A percentile compares a stretch with the other conserved stretches of the same genome.
phyloP scores from a whole-genome alignment of 2,888 invertebrate genomes.

The Auanema freiburgensis region DNA sequence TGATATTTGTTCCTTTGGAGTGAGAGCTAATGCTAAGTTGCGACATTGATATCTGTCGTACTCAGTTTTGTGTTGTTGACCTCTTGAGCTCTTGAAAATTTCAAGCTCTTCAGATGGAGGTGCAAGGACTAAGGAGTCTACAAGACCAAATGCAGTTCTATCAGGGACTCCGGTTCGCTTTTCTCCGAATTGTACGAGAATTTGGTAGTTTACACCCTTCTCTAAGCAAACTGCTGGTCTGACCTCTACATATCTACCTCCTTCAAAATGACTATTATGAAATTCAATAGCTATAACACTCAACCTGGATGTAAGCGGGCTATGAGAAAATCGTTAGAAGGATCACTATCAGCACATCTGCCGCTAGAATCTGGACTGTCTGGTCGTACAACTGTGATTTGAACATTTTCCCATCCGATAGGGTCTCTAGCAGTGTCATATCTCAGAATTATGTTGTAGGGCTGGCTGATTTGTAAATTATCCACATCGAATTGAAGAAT shows the following conservation, averaged over 20 bases:
- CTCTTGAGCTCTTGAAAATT: conserved; percentile 62
- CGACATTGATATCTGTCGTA: conserved; percentile 67
- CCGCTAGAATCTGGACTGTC: conserved; percentile 77
- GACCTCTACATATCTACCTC: conserved; percentile 75
- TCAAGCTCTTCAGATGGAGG: background rate
- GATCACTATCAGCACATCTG: conserved; percentile 78
- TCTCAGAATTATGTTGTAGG: conserved; percentile 59
- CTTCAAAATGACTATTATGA: conserved; percentile 20
- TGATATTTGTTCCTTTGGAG: conserved; percentile 38
- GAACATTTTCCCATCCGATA: conserved; percentile 72
- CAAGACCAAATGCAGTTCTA: background rate
- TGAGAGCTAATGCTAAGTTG: conserved; percentile 64
- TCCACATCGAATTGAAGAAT: conserved; percentile 83
- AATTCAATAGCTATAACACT: background rate
- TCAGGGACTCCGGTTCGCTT: conserved; percentile 68
- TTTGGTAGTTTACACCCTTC: conserved; percentile 81
- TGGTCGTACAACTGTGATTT: conserved; percentile 78
- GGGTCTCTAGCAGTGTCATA: conserved; percentile 52
- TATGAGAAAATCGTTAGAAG: conserved; percentile 78
- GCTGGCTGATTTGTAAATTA: conserved; percentile 65
- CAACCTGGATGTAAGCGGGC: conserved; percentile 67
- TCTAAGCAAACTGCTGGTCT: conserved; percentile 85
- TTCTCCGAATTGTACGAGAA: conserved; percentile 80
- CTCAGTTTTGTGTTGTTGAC: conserved; percentile 64
- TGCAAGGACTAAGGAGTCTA: background rate